A percentile compares a stretch with the other conserved stretches of the same genome.
These are phyloP conservation scores for Rugalucina vietnamica DNA, from an alignment of 2,888 invertebrate species.

Conservation along the genomic window DNA sequence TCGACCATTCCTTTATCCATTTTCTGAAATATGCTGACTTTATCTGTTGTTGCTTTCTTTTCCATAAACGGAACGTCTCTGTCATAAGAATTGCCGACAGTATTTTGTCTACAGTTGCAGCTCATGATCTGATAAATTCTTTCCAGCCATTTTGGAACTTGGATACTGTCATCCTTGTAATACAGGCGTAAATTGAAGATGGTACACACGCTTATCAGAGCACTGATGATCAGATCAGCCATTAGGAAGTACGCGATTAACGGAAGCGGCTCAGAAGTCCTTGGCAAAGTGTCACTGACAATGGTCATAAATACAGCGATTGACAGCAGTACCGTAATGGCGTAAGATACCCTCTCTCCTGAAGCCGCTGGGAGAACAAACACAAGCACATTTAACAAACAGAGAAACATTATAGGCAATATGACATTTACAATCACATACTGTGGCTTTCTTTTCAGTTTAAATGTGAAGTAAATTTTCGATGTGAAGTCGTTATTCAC, in stretches of 20 bases:
- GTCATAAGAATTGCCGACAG: background rate
- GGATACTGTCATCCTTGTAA: constrained; percentile 47
- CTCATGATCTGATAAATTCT: background rate
- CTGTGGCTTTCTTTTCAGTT: constrained; percentile 16
- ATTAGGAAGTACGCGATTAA: constrained; percentile 54
- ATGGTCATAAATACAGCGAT: constrained; percentile 60
- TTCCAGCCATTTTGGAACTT: constrained; percentile 15
- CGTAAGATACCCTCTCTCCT: constrained; percentile 55
- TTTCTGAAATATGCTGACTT: background rate
- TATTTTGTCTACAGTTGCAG: background rate
- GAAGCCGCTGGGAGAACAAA: constrained; percentile 57
- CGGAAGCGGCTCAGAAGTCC: constrained; percentile 54
- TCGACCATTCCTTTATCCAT: background rate
- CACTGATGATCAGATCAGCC: constrained; percentile 33
- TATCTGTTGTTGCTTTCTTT: background rate
- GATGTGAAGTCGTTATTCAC: background rate
- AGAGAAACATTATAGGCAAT: constrained; percentile 53
- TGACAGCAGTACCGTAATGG: constrained; percentile 57
- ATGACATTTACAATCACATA: constrained; percentile 54
- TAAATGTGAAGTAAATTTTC: constrained; percentile 12
- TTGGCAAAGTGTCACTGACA: constrained; percentile 54
- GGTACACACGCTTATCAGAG: constrained; percentile 55
- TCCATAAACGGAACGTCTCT: background rate
- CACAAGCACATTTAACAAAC: constrained; percentile 53
- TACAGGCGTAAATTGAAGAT: constrained; percentile 55